Base-by-base conservation (phyloP, 2,113 vertebrate species). In the Aphelocoma coerulescens region DNA sequence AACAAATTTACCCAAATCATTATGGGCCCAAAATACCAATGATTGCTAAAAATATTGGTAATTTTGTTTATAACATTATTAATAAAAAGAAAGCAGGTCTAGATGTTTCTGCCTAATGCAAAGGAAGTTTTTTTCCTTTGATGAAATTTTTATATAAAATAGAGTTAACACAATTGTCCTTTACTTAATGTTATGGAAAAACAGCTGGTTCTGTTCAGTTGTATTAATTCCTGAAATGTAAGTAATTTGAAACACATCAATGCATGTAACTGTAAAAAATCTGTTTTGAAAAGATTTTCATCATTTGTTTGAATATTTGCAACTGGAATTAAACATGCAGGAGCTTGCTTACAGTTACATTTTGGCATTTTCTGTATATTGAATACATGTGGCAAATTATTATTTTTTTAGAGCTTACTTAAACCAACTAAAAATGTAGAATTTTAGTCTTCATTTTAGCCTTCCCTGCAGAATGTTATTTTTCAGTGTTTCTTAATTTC, bases 1-100 rank as follows among this genome's bases (percentile, higher is more conserved):
- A 98, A 96, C 89, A 97, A 97, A 97, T 97, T 96, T 97, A 95
- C 92, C 44, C 93, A 95, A 97, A 97, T 98, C 97, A 96, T 97
- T 97, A 97, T 92, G 85, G 84, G 86, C 85, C 95, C 85, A 95
- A 96, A 96, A 97, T 97, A 95, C 74, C 86, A 96, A 88, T 92
- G 95, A 96, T 97, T 96, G 78, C 76, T 95, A 96, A 79, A 95
- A 97, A 96, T 96, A 91, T 91, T 95, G 57, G 59, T 91, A 81
- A 82, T 85, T 75, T 95, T 89, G 43, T 94, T 94, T 85, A 85
- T 61, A 97, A 83, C 74, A 95, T 85, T 94, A 96, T 96, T 97
- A 94, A 95, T 76, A 96, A 72, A 76, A 69, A 68, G 39, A 85
- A 96, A 94, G 59, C 48, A 89, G 69, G 52, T 82, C 55, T 89